These are phyloP conservation scores for Celastrina argiolus DNA, from an alignment of 2,888 invertebrate species.

Conservation along the genomic window DNA sequence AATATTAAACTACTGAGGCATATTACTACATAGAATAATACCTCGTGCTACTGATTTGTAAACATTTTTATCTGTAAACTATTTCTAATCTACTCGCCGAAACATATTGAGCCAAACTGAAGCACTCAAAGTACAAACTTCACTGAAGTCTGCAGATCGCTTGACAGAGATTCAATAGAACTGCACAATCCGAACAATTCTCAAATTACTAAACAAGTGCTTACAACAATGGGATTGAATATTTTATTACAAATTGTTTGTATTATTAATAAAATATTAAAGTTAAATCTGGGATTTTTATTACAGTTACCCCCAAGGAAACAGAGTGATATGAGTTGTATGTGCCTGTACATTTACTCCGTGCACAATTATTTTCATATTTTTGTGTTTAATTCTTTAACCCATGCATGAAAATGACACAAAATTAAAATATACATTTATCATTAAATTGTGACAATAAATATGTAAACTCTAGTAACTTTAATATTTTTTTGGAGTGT, in stretches of 20 bases:
- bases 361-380: too few relatives aligned
- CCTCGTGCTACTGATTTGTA: background rate
- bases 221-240: background rate
- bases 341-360: too few relatives aligned
- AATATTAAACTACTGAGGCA: background rate
- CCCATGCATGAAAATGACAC: too few relatives aligned
- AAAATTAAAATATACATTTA: too few relatives aligned
- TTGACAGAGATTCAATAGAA: conserved; percentile 18
- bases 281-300: too few relatives aligned
- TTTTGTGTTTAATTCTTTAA: too few relatives aligned
- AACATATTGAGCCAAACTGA: conserved; percentile 12
- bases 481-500: too few relatives aligned
- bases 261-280: too few relatives aligned
- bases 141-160: conserved; percentile 17
- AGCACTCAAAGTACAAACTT: conserved; percentile 19
- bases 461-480: too few relatives aligned
- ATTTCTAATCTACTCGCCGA: conserved; percentile 16
- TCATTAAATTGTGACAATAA: too few relatives aligned
- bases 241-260: background rate
- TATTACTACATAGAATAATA: background rate
- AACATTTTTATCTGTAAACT: background rate
- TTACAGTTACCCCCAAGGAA: too few relatives aligned
- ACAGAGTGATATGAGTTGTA: too few relatives aligned
- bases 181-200: conserved; percentile 15
- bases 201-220: conserved; percentile 13